phyloP scores from a whole-genome alignment of 2,888 invertebrate genomes.

The Synanthedon formicaeformis region DNA sequence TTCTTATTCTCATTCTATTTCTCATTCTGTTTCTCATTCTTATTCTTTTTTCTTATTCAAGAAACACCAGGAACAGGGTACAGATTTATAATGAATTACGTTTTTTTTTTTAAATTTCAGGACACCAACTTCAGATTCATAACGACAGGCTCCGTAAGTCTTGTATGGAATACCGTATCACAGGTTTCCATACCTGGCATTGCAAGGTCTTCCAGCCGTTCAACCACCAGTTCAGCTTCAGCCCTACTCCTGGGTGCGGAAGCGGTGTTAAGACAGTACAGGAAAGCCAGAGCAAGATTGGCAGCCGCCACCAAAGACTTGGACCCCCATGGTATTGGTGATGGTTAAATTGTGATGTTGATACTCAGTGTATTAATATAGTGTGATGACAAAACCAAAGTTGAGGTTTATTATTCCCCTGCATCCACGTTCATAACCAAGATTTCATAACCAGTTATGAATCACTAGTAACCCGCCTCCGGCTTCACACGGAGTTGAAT shows the following conservation, averaged over 20 bases:
- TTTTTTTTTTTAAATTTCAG: slow-evolving; percentile 2
- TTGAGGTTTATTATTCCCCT: no score
- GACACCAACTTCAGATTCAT: slow-evolving; percentile 6
- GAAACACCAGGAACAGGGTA: no score
- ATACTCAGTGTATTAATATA: no score
- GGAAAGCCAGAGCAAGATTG: slow-evolving; percentile 33
- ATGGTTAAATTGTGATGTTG: no score
- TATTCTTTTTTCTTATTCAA: no score
- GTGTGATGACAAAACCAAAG: no score
- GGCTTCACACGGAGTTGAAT: no score
- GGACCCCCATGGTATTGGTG: not conserved
- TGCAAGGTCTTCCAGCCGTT: not conserved
- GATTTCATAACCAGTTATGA: no score
- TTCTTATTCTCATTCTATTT: no score
- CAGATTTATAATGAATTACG: not conserved
- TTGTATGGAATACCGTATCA: slow-evolving; percentile 31
- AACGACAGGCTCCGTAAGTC: slow-evolving; percentile 4
- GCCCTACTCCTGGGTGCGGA: slow-evolving; percentile 41
- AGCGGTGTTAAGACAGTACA: slow-evolving; percentile 38
- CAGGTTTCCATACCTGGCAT: slow-evolving; percentile 20
- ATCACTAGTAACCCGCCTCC: no score
- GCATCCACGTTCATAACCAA: no score
- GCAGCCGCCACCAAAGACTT: slow-evolving; percentile 35
- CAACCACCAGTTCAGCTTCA: slow-evolving; percentile 20
- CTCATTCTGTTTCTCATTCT: no score